Evolutionary conservation across 2,113 vertebrate species (phyloP).

Genomic region (Pachypanchax playfairii): DNA sequence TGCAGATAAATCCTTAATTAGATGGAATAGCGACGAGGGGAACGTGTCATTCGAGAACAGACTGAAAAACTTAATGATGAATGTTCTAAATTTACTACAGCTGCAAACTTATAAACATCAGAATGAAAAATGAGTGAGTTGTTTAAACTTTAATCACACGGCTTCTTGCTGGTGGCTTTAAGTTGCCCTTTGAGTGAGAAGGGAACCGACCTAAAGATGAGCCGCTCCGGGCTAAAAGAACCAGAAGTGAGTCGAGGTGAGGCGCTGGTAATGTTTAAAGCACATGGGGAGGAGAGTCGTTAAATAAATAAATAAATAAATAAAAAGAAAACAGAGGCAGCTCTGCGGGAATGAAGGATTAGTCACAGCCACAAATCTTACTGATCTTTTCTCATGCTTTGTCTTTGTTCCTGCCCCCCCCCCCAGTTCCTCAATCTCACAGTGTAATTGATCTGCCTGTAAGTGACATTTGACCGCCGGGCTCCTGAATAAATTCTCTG

Average conservation of each 20-base stretch:
- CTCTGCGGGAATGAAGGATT: conserved; percentile 65
- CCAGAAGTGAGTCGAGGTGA: conserved; percentile 38
- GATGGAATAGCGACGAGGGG: too few relatives aligned
- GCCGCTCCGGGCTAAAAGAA: conserved; percentile 38
- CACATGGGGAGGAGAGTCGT: conserved; percentile 42
- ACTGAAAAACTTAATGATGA: too few relatives aligned
- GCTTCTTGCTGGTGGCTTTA: conserved; percentile 19
- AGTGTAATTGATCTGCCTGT: conserved; percentile 68
- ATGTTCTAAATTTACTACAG: background rate
- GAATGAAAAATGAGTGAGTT: conserved; percentile 8
- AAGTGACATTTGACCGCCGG: conserved; percentile 65
- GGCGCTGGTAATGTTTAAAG: conserved; percentile 38
- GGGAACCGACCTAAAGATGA: conserved; percentile 36
- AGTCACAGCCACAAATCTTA: conserved; percentile 74
- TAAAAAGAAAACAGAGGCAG: conserved; percentile 49
- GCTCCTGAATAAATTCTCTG: conserved; percentile 63
- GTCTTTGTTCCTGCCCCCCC: conserved; percentile 50
- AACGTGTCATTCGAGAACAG: too few relatives aligned
- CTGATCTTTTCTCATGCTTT: conserved; percentile 70
- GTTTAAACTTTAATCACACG: conserved; percentile 5
- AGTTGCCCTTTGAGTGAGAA: conserved; percentile 42
- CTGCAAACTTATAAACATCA: background rate
- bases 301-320: background rate
- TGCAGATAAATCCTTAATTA: background rate
- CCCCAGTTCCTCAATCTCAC: conserved; percentile 49